Base-by-base conservation (phyloP, 1,140 invertebrate genomes). In the Colletes latitarsis region DNA sequence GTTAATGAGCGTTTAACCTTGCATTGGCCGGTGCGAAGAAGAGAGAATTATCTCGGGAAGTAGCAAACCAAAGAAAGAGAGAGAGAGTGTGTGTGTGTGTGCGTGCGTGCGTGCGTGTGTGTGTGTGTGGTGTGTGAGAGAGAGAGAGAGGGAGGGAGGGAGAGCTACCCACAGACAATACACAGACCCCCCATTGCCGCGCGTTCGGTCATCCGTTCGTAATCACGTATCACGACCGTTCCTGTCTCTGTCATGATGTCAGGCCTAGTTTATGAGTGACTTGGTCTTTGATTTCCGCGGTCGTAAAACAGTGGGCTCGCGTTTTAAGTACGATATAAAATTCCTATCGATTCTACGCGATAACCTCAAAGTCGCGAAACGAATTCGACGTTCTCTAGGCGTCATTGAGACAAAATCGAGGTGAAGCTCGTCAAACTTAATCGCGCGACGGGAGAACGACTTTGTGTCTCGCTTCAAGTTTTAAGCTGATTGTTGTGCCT, bases 171-270 rank as follows among this genome's bases (percentile, higher is more conserved):
- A 82, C 72, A 63, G 77, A 86, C 53, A 79, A 77, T 69, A 80
- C 43, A 75, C 60, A 62, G 70, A 81, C 67, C 74, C 64, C 82
- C 84, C 68, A 74, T 86, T 55, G 66, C 30, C 78, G 78, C 67
- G 69, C 62, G 64, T 83, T 73, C 17, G 55, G n/a, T 79, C 30
- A 17, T 70, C 66, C 43, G 72, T 76, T 77, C 81, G 60, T 81
- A 80, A 81, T 86, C 81, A 71, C 67, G 64, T 83, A 68, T 82
- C 64, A 73, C 76, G 75, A 78, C 19, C 68, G 55, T 82, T 81
- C 39, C 53, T 77, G 58, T 76, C 73, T 53, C 68, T 74, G 60
- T 76, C 80, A 64, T 63, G 53, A 84, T 84, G 80, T 83, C 74
- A 85, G 68, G 81, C 69, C 77, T 82, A 64, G 82, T 77, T 84